phyloP scores from a whole-genome alignment of 2,797 vertebrate genomes.

The Taenioides sp. region DNA sequence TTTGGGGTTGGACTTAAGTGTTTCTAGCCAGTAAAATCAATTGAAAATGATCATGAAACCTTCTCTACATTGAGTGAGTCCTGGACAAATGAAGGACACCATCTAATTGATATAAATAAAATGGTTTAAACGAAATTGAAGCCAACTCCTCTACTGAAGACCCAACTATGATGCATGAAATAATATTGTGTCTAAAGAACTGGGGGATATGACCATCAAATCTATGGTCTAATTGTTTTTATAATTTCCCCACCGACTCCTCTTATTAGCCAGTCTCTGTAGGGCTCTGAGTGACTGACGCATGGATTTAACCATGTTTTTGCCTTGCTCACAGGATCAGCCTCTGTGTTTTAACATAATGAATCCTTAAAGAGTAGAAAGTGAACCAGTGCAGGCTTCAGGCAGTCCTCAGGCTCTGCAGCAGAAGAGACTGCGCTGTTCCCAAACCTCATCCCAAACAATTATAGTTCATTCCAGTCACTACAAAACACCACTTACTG shows the following conservation, averaged over 20 bases:
- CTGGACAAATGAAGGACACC: no score
- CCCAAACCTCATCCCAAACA: not conserved
- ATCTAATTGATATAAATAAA: not conserved
- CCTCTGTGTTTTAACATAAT: not conserved
- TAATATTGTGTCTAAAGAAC: not conserved
- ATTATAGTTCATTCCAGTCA: not conserved
- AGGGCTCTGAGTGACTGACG: not conserved
- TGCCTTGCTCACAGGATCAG: not conserved
- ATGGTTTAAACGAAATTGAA: not conserved
- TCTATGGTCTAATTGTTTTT: not conserved
- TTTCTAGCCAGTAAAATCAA: no score
- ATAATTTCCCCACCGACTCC: no score
- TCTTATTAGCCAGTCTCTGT: not conserved
- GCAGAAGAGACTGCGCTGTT: not conserved
- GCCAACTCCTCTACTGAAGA: not conserved
- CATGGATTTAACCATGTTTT: not conserved
- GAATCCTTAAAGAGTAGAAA: not conserved
- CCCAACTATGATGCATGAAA: not conserved
- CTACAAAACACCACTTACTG: not conserved
- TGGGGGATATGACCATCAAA: not conserved
- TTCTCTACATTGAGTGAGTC: no score
- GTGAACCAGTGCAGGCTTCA: not conserved
- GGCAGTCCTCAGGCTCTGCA: not conserved
- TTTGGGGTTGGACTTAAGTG: no score
- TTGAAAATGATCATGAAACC: no score